Evolutionary conservation across 2,113 vertebrate species (phyloP), one percentile per base, ranked within the genome.

Genomic region (Bubo blakistoni): DNA sequence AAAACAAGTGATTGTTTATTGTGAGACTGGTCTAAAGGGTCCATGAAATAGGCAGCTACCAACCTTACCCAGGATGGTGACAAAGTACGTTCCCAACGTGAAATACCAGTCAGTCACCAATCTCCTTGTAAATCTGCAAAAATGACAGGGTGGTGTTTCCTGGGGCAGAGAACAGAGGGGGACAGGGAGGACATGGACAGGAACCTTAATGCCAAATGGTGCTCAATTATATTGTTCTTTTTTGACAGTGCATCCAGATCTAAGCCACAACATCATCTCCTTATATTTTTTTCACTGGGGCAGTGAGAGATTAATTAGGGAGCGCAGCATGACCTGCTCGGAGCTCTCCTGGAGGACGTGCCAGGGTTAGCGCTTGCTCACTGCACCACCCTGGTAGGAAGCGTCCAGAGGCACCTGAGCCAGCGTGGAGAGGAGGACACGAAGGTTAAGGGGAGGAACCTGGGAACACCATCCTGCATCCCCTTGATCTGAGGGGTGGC

Each of bases 251-350:
- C 29, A 36, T 7, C 11, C 62, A 67, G 4, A 57, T 36, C 71
- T 15, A 46, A 62, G 29, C 36, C 52, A 18, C 51, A 42, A 3
- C 32, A 18, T 19, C 62, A 38, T 1, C 46, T 52, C 57, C 66
- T 51, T 6, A 0, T 2, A 5, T 40, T 44, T 61, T n/a, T 42
- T 11, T 4, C 30, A 38, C 49, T 19, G 29, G 76, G 17, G n/a
- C 38, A 59, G 32, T 0, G 21, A 83, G 66, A 73, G 49, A 44
- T 30, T 73, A 63, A 34, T 0, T 11, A 71, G 17, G 51, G 25
- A 79, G 36, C 20, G 65, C 71, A 81, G 84, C 51, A 88, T 0
- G 11, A 30, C n/a, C 49, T 57, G 16, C 49, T 71, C 46, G 2
- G 13, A 49, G 58, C 26, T 66, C n/a, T 81, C 25, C 67, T 36